Evolutionary conservation across 2,113 vertebrate species (phyloP).

Genomic region (Silurus meridionalis): DNA sequence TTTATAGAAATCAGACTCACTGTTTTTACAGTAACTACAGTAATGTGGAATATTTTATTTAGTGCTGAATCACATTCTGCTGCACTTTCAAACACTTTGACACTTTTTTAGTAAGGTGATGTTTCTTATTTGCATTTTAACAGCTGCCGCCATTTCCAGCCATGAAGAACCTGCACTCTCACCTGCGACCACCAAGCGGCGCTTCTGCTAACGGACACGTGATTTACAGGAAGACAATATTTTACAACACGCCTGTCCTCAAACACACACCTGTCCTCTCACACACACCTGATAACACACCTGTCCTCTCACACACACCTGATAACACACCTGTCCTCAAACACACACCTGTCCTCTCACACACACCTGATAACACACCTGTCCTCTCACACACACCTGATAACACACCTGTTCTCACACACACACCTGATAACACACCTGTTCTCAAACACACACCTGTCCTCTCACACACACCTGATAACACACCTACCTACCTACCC

Average conservation of each 20-base stretch:
- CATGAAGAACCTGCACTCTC: slow-evolving; percentile 73
- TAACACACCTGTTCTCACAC: no score
- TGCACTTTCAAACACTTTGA: not conserved
- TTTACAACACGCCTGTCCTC: slow-evolving; percentile 35
- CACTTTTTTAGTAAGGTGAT: not conserved
- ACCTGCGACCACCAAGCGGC: slow-evolving; percentile 71
- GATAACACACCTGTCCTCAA: no score
- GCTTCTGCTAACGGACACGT: slow-evolving; percentile 62
- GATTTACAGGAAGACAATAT: slow-evolving; percentile 65
- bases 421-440: no score
- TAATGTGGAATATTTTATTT: not conserved
- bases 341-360: no score
- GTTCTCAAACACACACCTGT: no score
- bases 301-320: not conserved
- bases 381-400: no score
- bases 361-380: no score
- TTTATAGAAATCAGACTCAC: not conserved
- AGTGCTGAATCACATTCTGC: not conserved
- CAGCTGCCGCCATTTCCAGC: slow-evolving; percentile 83
- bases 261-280: slow-evolving; percentile 7
- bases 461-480: no score
- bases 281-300: not conserved
- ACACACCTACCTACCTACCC: slow-evolving; percentile 15
- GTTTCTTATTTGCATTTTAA: slow-evolving; percentile 9
- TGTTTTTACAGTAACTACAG: not conserved